Evolutionary conservation across 2,797 vertebrate species (phyloP).

Genomic region (Columba guinea): DNA sequence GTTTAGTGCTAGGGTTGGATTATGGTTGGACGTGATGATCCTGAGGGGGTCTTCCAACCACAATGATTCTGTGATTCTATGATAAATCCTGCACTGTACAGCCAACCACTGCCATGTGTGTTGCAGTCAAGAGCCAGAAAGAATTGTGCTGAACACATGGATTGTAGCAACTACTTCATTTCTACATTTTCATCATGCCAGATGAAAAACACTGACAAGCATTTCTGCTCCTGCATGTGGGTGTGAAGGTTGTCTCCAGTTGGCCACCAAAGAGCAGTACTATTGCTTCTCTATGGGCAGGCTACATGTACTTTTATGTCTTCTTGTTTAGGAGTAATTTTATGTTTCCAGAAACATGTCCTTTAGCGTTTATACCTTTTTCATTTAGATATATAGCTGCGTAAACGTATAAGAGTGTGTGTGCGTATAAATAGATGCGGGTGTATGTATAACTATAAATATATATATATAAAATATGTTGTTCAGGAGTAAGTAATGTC

Average conservation of each 20-base stretch:
- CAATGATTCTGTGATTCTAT: too few relatives aligned
- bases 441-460: background rate
- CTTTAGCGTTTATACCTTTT: background rate
- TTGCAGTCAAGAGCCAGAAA: background rate
- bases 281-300: background rate
- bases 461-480: background rate
- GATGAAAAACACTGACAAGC: background rate
- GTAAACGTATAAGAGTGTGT: background rate
- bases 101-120: rapidly evolving
- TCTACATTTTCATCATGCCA: background rate
- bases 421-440: background rate
- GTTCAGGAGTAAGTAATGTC: background rate
- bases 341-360: background rate
- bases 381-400: background rate
- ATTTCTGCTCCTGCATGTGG: background rate
- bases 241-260: background rate
- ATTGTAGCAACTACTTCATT: background rate
- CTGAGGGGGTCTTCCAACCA: too few relatives aligned
- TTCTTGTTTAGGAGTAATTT: background rate
- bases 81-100: background rate
- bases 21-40: too few relatives aligned
- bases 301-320: background rate
- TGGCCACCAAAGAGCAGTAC: background rate
- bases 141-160: background rate
- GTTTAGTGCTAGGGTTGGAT: too few relatives aligned